Evolutionary conservation across 2,113 vertebrate genomes (phyloP), one percentile per base, ranked within the genome.

Genomic region (Lepisosteus osseus): DNA sequence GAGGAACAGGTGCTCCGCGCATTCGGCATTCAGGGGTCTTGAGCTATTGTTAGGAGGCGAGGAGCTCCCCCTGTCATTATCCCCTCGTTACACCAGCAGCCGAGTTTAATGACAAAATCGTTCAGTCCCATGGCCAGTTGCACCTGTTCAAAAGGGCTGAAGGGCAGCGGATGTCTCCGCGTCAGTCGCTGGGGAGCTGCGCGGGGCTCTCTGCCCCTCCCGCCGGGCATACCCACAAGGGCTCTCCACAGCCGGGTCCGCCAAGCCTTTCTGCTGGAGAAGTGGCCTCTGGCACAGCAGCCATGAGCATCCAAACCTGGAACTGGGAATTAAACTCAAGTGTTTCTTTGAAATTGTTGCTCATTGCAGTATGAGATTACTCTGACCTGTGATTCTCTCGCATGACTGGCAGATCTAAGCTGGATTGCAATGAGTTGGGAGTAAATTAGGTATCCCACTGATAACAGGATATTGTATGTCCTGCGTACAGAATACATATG

Each of bases 81-180:
- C 65, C 63, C 65, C 65, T 72, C 71, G 67, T 45, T 72, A 56
- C 43, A 66, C 51, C 44, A 56, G 54, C 59, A 40, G 56, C 71
- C 54, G 43, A 59, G 47, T 65, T 72, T 43, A 65, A 72, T 72
- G 71, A 72, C 41, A 54, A 57, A 56, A 72, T 72, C 71, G 67
- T 66, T 72, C 66, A 67, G 65, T 72, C 71, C 66, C 57, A 72
- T 72, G 71, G 65, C 71, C 71, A 72, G 65, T 72, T 72, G 71
- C 55, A 65, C 51, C 71, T 67, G 65, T 72, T 72, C 67, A 64
- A 67, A 72, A 72, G 56, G 56, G 14, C 62, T 64, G 40, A 64
- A 64, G 62, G 5, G 62, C 40, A 7, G 17, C 17, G 41, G 62
- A 64, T 2, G 40, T 64, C 14, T 61, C 59, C 1, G 13, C 59